phyloP scores from a whole-genome alignment of 2,888 invertebrate genomes.

The Temnothorax rugatulus region DNA sequence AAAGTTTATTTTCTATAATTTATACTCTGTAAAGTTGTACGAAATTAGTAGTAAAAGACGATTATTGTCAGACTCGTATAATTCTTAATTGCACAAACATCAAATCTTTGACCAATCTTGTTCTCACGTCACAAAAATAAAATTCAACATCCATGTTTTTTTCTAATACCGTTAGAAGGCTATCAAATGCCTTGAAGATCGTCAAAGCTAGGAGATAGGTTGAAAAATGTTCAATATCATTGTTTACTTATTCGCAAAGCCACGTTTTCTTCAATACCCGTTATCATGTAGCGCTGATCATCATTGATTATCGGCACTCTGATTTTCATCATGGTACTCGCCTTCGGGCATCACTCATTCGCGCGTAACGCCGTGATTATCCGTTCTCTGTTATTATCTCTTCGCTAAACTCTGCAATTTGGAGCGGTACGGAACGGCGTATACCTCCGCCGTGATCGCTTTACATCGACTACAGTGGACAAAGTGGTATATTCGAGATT shows the following conservation, averaged over 20 bases:
- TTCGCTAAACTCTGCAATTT: slow-evolving; percentile 56
- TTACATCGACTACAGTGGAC: slow-evolving; percentile 33
- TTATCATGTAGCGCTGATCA: slow-evolving; percentile 12
- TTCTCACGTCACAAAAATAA: not conserved
- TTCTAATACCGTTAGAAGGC: not conserved
- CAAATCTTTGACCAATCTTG: not conserved
- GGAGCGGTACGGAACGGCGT: slow-evolving; percentile 15
- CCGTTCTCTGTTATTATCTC: slow-evolving; percentile 41
- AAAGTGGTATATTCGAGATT: slow-evolving; percentile 38
- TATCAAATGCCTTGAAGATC: not conserved
- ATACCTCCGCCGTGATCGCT: slow-evolving; percentile 29
- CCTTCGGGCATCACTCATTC: slow-evolving; percentile 39
- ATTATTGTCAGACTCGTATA: not conserved
- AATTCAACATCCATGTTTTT: not conserved
- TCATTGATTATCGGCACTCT: slow-evolving; percentile 44
- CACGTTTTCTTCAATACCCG: not conserved
- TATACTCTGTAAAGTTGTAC: not conserved
- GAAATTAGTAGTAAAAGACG: not conserved
- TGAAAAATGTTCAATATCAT: slow-evolving; percentile 1
- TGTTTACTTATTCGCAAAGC: slow-evolving; percentile 29
- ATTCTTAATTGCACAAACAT: not conserved
- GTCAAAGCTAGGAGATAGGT: not conserved
- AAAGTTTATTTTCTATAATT: not conserved
- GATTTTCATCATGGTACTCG: slow-evolving; percentile 35
- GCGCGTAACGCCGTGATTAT: slow-evolving; percentile 52